phyloP scores from a whole-genome alignment of 2,113 vertebrate species.

The Solea senegalensis region DNA sequence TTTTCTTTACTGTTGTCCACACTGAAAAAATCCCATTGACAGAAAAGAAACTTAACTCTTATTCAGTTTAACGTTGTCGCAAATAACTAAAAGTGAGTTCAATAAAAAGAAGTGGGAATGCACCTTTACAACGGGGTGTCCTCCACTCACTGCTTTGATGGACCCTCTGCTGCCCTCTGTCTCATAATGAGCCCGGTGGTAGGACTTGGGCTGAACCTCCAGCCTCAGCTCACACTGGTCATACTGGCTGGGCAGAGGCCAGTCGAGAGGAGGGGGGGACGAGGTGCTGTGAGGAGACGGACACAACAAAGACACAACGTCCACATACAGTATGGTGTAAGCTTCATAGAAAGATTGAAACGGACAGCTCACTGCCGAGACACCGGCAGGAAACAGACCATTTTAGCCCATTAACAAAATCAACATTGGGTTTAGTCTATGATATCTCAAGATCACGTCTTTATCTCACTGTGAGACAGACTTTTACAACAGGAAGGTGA shows the following conservation, averaged over 20 bases:
- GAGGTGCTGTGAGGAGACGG: conserved; percentile 81
- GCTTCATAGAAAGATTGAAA: not conserved
- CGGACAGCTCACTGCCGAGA: too few relatives aligned
- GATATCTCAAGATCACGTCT: too few relatives aligned
- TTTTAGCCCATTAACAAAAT: too few relatives aligned
- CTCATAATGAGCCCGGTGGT: conserved; percentile 97
- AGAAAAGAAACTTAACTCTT: too few relatives aligned
- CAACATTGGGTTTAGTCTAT: too few relatives aligned
- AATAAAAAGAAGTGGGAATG: not conserved
- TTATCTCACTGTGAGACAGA: too few relatives aligned
- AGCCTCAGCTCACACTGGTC: conserved; percentile 92
- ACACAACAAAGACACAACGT: conserved; percentile 11
- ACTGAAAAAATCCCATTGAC: too few relatives aligned
- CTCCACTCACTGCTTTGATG: conserved; percentile 89
- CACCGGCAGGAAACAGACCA: too few relatives aligned
- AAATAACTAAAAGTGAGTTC: too few relatives aligned
- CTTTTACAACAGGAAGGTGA: too few relatives aligned
- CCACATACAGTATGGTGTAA: not conserved
- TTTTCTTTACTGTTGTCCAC: too few relatives aligned
- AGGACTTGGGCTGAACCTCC: conserved; percentile 92
- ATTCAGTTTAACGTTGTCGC: too few relatives aligned
- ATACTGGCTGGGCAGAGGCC: conserved; percentile 89
- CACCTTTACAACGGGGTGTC: conserved; percentile 91
- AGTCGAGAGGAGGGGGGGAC: conserved; percentile 92
- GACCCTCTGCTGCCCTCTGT: conserved; percentile 97